Evolutionary conservation across 2,888 invertebrate genomes (phyloP).

Genomic region (Drosophila anceps): DNA sequence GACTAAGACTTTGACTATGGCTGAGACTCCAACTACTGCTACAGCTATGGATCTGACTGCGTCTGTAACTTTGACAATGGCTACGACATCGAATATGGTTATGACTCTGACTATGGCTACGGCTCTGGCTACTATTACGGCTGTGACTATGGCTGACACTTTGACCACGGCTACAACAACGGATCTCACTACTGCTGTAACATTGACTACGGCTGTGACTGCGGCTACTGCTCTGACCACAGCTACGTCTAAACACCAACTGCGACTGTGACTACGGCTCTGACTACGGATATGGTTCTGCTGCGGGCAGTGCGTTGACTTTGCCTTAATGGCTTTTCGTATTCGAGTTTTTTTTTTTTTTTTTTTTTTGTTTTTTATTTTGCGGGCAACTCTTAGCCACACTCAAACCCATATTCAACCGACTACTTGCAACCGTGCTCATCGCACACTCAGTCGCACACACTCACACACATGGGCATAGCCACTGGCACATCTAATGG

Average conservation of each 20-base stretch:
- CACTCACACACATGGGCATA: not conserved
- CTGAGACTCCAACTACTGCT: not conserved
- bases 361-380: constrained; percentile 23
- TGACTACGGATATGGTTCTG: not conserved
- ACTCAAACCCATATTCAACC: not conserved
- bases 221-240: not conserved
- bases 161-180: not conserved
- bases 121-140: not conserved
- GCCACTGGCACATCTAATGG: constrained; percentile 11
- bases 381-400: constrained; percentile 26
- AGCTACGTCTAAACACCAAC: not conserved
- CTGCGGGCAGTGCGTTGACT: constrained; percentile 62
- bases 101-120: not conserved
- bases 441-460: not conserved
- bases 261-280: not conserved
- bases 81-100: too few relatives aligned
- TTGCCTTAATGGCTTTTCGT: constrained; percentile 60
- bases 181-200: not conserved
- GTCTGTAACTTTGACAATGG: too few relatives aligned
- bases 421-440: not conserved
- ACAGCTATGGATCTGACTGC: too few relatives aligned
- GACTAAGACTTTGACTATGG: not conserved
- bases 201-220: not conserved
- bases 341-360: constrained; percentile 5
- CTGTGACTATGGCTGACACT: not conserved